Percentiles rank a stretch among this genome's conserved stretches.
These are phyloP conservation scores for Anarrhichthys ocellatus DNA, from an alignment of 2,113 vertebrate species.

Conservation along the genomic window DNA sequence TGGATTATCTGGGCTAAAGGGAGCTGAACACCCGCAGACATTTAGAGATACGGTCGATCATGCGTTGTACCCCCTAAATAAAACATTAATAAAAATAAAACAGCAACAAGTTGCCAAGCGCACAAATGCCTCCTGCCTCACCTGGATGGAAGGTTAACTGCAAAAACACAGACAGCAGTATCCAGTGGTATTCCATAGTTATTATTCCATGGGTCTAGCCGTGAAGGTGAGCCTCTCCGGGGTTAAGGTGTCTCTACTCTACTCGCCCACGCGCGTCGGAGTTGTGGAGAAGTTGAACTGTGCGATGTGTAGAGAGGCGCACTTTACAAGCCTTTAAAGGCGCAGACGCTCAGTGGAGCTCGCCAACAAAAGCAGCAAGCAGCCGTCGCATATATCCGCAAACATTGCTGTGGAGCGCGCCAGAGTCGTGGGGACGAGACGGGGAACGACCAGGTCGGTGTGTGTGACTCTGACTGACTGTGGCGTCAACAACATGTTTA, in stretches of 20 bases:
- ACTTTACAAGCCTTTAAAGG: conserved; percentile 68
- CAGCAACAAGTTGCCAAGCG: conserved; percentile 62
- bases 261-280: conserved; percentile 46
- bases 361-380: conserved; percentile 48
- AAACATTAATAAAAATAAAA: too few species aligned
- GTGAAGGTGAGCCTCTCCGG: conserved; percentile 59
- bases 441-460: conserved; percentile 48
- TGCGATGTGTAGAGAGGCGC: conserved; percentile 40
- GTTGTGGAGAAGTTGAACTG: conserved; percentile 64
- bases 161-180: conserved; percentile 79
- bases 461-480: conserved; percentile 25
- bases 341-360: conserved; percentile 60
- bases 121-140: conserved; percentile 64
- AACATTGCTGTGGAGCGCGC: conserved; percentile 60
- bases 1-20: background rate
- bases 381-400: conserved; percentile 21
- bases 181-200: conserved; percentile 84
- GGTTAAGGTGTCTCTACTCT: conserved; percentile 29
- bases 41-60: background rate
- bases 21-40: background rate
- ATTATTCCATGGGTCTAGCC: conserved; percentile 82
- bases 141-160: conserved; percentile 80
- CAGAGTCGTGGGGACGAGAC: conserved; percentile 5
- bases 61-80: background rate
- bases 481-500: conserved; percentile 66